Percentiles rank a stretch among this genome's conserved stretches.
phyloP scores from a whole-genome alignment of 2,797 vertebrate species.

The Coranthus polyacanthus region DNA sequence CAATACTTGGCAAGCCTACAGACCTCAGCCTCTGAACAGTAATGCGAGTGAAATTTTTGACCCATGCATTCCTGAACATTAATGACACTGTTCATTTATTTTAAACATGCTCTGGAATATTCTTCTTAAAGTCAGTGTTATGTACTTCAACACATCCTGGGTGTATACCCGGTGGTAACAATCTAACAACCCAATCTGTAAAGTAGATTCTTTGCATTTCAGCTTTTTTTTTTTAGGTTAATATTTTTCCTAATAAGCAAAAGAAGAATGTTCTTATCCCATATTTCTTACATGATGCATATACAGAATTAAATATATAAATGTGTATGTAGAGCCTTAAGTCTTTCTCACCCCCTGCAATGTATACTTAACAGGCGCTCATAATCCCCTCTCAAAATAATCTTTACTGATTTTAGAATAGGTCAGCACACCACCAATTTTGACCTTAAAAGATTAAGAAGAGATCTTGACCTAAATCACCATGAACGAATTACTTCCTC shows the following conservation, averaged over 20 bases:
- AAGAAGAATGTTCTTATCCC: background rate
- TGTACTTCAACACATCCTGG: no score
- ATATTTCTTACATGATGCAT: constrained; percentile 14
- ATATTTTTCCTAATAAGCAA: background rate
- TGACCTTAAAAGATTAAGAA: constrained; percentile 45
- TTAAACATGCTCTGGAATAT: constrained; percentile 2
- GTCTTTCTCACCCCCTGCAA: constrained; percentile 12
- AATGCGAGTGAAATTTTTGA: constrained; percentile 5
- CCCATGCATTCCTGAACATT: background rate
- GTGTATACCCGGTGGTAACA: no score
- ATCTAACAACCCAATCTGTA: no score
- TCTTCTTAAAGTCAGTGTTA: background rate
- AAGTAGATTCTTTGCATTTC: constrained; percentile 11
- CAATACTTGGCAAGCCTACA: background rate
- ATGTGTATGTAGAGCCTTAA: background rate
- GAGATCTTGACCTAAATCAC: constrained; percentile 33
- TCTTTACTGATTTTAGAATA: constrained; percentile 18
- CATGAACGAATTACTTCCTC: constrained; percentile 34
- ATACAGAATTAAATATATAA: no score
- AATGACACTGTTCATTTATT: background rate
- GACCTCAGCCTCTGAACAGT: background rate
- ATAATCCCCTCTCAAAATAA: constrained; percentile 22
- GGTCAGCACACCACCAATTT: constrained; percentile 13
- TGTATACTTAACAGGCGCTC: constrained; percentile 8
- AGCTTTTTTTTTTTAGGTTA: background rate